Base-by-base conservation (phyloP, 2,888 invertebrate species). In the Calephelis perditalis region DNA sequence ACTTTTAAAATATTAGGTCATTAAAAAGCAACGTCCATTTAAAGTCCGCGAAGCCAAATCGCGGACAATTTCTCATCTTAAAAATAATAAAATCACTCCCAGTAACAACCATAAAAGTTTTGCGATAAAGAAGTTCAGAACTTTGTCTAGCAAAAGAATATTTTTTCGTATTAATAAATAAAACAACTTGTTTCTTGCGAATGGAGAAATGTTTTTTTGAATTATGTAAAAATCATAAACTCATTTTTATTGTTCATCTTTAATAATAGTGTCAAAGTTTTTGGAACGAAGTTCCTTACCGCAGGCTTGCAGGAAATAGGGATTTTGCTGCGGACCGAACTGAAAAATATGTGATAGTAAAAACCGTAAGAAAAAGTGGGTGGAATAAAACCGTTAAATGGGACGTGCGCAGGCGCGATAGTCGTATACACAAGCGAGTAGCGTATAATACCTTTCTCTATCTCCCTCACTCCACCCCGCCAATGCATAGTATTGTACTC, bases 121-220 rank as follows among this genome's bases (percentile, higher is more conserved):
- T 54, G 36, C 45, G 55, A 63, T 62, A 59, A 63, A 66, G 63
- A 63, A 60, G 63, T 64, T 60, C 49, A 10, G 10, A 49, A 49
- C 49, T 49, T 63, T 60, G 56, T 65, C 65, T 63, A 64, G 63
- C 57, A 64, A 64, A 62, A 59, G 57, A 61, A 56, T 11, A 35
- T 49, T 52, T 61, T 58, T 60, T 52, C 57, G 56, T 57, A 60
- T 58, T 61, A 59, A 60, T 63, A 63, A 65, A 61, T 63, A 60
- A 62, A 65, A 56, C 61, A 57, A 59, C 40, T 40, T 40, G 40
- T 40, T 58, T 60, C 60, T 62, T 60, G 60, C 45, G 56, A 63
- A 63, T 62, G 47, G 46, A 62, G 52, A 59, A 61, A 60, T 54
- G 47, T 57, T 59, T 59, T n/a, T 63, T 55, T 56, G 45, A 49